Evolutionary conservation across 1,140 invertebrate genomes (phyloP).

Genomic region (Polypedilum vanderplanki): DNA sequence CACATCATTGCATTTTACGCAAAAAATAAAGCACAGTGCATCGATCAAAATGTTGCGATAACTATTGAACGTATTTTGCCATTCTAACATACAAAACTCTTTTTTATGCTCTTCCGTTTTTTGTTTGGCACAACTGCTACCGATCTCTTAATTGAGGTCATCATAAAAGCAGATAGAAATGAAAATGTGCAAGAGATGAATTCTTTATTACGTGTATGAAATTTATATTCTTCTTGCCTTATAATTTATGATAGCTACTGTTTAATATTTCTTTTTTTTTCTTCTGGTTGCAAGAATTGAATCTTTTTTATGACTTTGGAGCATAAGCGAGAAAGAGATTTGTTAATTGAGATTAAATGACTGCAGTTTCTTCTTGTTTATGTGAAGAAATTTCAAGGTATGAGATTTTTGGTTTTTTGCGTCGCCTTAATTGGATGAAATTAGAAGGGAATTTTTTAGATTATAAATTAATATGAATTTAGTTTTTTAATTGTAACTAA

Average conservation of each 20-base stretch:
- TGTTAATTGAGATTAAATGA: no score
- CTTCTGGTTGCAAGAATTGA: no score
- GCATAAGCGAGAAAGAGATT: no score
- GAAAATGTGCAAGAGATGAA: not conserved
- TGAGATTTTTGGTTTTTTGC: no score
- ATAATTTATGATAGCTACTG: not conserved
- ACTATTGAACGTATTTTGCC: not conserved
- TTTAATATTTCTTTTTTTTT: not conserved
- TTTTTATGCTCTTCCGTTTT: constrained; percentile 24
- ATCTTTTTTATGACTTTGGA: no score
- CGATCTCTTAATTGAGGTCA: not conserved
- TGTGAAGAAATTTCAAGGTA: no score
- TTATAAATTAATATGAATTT: no score
- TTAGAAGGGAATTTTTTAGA: no score
- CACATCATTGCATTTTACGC: no score
- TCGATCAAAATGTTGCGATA: constrained; percentile 15
- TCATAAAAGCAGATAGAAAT: not conserved
- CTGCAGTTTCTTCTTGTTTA: no score
- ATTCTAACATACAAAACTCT: not conserved
- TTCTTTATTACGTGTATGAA: not conserved
- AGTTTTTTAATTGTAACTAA: no score
- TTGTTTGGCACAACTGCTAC: not conserved
- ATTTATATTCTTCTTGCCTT: not conserved
- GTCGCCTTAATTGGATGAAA: no score
- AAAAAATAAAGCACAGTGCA: not conserved